Percentiles rank a stretch among this genome's conserved stretches.
These are phyloP conservation scores for Bos indicus DNA, from an alignment of 2,113 vertebrate species.

Conservation along the genomic window DNA sequence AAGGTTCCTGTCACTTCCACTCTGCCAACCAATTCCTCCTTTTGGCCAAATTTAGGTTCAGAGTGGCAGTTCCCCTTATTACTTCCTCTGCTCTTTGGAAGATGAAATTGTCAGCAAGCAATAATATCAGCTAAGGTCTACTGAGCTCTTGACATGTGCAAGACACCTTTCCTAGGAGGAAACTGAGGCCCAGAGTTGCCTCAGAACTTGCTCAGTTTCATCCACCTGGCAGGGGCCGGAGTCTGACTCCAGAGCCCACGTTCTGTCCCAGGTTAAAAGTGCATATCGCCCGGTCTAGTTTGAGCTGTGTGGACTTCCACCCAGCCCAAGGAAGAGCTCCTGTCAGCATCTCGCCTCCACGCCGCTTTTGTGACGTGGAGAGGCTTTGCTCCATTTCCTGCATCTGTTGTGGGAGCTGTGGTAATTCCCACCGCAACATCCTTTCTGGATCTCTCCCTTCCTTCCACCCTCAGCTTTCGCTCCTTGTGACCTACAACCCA, in stretches of 20 bases:
- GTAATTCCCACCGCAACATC: not conserved
- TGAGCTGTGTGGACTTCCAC: not conserved
- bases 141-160: not conserved
- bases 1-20: conserved; percentile 55
- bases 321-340: not conserved
- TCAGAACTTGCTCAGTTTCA: not conserved
- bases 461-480: not conserved
- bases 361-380: not conserved
- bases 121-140: not conserved
- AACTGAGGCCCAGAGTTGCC: not conserved
- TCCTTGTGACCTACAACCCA: not conserved
- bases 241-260: not conserved
- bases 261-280: not conserved
- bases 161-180: not conserved
- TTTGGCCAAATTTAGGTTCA: conserved; percentile 61
- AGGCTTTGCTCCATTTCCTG: not conserved
- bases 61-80: conserved; percentile 55
- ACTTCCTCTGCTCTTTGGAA: conserved; percentile 60
- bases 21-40: conserved; percentile 68
- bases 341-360: not conserved
- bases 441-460: not conserved
- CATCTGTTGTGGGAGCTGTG: not conserved
- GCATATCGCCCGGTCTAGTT: not conserved
- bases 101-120: conserved; percentile 59
- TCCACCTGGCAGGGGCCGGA: not conserved